Base-by-base conservation (phyloP, 1,140 invertebrate species). In the Procambarus clarkii region DNA sequence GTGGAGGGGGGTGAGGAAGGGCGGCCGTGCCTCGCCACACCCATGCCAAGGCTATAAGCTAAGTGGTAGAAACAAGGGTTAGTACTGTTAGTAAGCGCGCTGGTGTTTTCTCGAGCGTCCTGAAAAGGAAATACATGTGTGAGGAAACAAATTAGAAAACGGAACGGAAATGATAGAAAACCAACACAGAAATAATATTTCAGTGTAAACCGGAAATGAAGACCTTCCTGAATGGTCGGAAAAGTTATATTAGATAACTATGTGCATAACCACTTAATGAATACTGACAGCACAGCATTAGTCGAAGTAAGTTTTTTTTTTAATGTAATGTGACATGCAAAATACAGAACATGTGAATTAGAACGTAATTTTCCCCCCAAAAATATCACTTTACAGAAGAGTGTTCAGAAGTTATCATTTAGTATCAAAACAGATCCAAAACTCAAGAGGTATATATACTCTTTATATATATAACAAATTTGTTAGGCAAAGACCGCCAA, bases 51-150 rank as follows among this genome's bases (percentile, higher is more conserved):
- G 88, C 88, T 91, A 34, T 34, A 91, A 86, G 82, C 82, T 91
- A 91, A 85, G 48, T 91, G 83, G 54, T 91, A 91, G 13, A 90
- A 84, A 77, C 50, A 91, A 45, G 81, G 88, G 83, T 91, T 91
- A 91, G 88, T 91, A 91, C 54, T 74, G 86, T 91, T 91, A 91
- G 88, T 91, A 91, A 91, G 88, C 88, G 58, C 88, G 88, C 50
- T 91, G 88, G 76, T 91, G 88, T 91, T 84, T 85, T 79, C 88
- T 84, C 24, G 82, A 48, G 69, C 88, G 88, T 82, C 88, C 88
- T 91, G 88, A 91, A 91, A 91, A 91, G 88, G 88, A 91, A 91
- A 91, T 80, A 91, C 44, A 83, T 85, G 88, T 90, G 88, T 90
- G 60, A 91, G 88, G 88, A 89, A 76, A 89, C 78, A 89, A 82